Evolutionary conservation across 2,888 invertebrate species (phyloP).

Genomic region (Oxytorus armatus): DNA sequence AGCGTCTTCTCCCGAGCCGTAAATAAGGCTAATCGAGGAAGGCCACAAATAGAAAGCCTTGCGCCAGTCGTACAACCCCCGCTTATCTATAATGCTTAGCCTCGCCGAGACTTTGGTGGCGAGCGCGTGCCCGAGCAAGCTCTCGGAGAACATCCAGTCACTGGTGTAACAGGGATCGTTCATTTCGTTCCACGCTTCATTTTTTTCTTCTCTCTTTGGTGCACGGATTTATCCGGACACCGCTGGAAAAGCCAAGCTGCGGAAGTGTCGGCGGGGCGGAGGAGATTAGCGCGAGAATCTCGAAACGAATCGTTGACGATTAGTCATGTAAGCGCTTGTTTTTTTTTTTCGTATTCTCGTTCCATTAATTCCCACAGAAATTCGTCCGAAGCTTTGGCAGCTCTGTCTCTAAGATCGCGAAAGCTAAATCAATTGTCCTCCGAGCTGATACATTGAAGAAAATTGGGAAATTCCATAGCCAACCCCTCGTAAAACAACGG

Average conservation of each 20-base stretch:
- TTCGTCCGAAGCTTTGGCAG: background rate
- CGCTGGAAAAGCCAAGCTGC: background rate
- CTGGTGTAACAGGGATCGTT: constrained; percentile 41
- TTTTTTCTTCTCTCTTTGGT: constrained; percentile 21
- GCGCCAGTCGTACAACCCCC: constrained; percentile 50
- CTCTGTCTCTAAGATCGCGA: background rate
- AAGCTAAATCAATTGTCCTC: background rate
- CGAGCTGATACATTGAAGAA: background rate
- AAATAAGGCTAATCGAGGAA: constrained; percentile 73
- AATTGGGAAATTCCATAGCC: too few species aligned
- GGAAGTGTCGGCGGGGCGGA: constrained; percentile 47
- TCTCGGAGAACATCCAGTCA: constrained; percentile 46
- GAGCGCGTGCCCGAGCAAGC: too few species aligned
- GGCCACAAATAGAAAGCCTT: constrained; percentile 72
- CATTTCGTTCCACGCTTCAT: background rate
- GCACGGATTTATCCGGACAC: constrained; percentile 22
- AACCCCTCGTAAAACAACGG: background rate
- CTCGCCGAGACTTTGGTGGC: constrained; percentile 61
- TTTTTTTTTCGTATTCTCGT: background rate
- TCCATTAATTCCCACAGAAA: background rate
- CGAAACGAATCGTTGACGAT: constrained; percentile 31
- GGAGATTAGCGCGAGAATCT: constrained; percentile 20
- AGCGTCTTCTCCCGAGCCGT: constrained; percentile 69
- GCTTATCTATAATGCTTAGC: constrained; percentile 62
- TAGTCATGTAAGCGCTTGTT: constrained; percentile 16